Evolutionary conservation across 2,888 invertebrate genomes (phyloP).

Genomic region (Pyrrhosoma nymphula): DNA sequence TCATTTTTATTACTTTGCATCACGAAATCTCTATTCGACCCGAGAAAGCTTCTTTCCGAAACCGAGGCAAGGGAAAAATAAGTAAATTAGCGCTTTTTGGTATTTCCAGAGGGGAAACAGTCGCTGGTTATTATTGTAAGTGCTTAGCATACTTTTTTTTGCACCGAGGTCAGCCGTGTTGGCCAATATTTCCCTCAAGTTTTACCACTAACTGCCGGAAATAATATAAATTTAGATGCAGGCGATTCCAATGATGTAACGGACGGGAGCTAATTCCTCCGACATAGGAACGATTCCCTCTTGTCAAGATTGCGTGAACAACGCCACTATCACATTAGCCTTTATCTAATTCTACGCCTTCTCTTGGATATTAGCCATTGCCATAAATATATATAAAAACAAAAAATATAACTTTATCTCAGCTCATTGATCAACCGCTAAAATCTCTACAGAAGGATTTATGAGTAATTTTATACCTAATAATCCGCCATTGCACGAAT

Average conservation of each 20-base stretch:
- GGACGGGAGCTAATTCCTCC: neutral
- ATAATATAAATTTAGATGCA: neutral
- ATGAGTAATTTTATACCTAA: neutral
- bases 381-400: neutral
- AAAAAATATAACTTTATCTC: neutral
- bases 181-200: neutral
- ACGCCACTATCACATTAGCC: neutral
- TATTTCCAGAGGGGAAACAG: neutral
- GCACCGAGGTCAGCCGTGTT: neutral
- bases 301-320: neutral
- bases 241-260: neutral
- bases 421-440: neutral
- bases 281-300: neutral
- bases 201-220: neutral
- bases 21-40: slow-evolving; percentile 46
- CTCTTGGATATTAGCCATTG: neutral
- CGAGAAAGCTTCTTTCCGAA: slow-evolving; percentile 31
- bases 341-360: no score
- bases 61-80: neutral
- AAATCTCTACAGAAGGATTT: neutral
- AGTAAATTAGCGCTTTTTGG: neutral
- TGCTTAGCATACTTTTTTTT: neutral
- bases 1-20: slow-evolving; percentile 57
- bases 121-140: slow-evolving; percentile 18
- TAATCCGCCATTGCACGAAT: neutral